A percentile compares a stretch with the other conserved stretches of the same genome.
phyloP scores from a whole-genome alignment of 92 coral and sea anemone species.

The Actinernus sp. region DNA sequence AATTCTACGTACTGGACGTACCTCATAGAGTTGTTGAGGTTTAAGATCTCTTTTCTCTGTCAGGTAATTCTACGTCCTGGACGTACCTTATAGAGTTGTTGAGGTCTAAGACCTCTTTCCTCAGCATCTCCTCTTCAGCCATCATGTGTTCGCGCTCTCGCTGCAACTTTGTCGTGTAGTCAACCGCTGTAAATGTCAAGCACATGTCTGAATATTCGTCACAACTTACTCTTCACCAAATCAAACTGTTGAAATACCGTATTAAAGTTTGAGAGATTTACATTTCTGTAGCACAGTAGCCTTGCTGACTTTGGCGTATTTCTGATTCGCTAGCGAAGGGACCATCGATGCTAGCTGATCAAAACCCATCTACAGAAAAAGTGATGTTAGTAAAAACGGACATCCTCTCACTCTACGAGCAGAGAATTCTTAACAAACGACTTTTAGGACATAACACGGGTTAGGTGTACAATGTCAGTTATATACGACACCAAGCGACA shows the following conservation, averaged over 20 bases:
- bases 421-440: no score
- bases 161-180: constrained; percentile 88
- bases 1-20: no score
- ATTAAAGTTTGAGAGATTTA: constrained; percentile 13
- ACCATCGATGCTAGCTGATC: constrained; percentile 90
- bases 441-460: no score
- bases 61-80: no score
- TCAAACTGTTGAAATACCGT: background rate
- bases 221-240: background rate
- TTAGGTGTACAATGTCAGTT: no score
- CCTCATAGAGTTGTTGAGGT: no score
- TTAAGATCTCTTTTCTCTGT: no score
- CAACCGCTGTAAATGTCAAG: constrained; percentile 96
- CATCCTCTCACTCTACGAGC: no score
- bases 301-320: constrained; percentile 91
- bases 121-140: constrained; percentile 79
- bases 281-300: constrained; percentile 94
- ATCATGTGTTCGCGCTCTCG: constrained; percentile 75
- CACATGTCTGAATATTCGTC: no score
- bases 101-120: constrained; percentile 79
- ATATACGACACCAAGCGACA: no score
- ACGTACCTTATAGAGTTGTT: constrained; percentile 88
- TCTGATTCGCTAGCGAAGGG: constrained; percentile 89
- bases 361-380: constrained; percentile 85
- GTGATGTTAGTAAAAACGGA: no score